Percentiles rank a stretch among this genome's conserved stretches.
phyloP scores from a whole-genome alignment of 1,140 invertebrate genomes.

The Diabrotica undecimpunctata region DNA sequence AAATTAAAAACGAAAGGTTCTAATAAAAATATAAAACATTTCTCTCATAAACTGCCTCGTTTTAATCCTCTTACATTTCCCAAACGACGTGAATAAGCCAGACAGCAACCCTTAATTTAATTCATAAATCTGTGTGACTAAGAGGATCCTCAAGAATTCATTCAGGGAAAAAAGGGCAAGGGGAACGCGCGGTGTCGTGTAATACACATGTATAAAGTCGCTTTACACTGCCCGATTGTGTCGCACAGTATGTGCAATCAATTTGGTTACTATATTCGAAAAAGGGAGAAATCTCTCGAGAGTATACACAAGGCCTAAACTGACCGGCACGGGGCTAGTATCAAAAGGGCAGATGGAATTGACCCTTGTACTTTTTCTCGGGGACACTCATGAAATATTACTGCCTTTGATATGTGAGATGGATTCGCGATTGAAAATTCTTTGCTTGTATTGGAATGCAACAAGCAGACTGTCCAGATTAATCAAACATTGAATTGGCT shows the following conservation, averaged over 20 bases:
- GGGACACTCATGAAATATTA: conserved; percentile 7
- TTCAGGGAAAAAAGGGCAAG: conserved; percentile 6
- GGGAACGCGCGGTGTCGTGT: conserved; percentile 3
- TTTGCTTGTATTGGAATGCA: conserved; percentile 5
- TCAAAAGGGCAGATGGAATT: conserved; percentile 9
- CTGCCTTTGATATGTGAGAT: conserved; percentile 15
- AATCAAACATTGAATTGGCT: not conserved
- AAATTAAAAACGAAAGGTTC: too few species aligned
- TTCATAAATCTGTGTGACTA: conserved; percentile 15
- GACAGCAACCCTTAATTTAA: conserved; percentile 9
- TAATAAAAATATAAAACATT: too few species aligned
- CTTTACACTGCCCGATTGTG: conserved; percentile 15
- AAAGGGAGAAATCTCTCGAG: conserved; percentile 25
- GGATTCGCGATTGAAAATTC: conserved; percentile 5
- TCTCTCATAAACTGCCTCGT: too few species aligned
- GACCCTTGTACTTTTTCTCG: conserved; percentile 6
- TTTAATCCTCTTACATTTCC: not conserved
- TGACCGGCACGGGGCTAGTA: conserved; percentile 3
- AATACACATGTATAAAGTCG: conserved; percentile 26
- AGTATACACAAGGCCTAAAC: conserved; percentile 17
- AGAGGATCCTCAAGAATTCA: conserved; percentile 12
- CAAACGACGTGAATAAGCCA: not conserved
- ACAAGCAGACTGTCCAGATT: not conserved
- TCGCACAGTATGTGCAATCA: conserved; percentile 28
- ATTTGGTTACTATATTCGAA: conserved; percentile 26